Evolutionary conservation across 2,113 vertebrate genomes (phyloP).

Genomic region (Lucifuga dentata): DNA sequence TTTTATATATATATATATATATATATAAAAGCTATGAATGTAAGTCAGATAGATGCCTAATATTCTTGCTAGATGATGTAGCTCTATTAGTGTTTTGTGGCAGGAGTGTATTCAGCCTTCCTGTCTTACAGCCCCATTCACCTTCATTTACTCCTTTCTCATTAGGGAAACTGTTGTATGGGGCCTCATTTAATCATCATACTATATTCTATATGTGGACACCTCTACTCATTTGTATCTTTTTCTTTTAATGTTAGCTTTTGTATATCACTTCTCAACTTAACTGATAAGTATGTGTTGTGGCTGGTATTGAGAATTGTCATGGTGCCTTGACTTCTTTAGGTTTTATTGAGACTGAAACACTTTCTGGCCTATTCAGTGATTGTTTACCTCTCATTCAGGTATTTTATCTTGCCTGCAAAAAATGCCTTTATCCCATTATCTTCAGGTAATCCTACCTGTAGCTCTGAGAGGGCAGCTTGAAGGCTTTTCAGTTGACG

Average conservation of each 20-base stretch:
- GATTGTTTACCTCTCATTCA: slow-evolving; percentile 66
- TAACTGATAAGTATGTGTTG: slow-evolving; percentile 60
- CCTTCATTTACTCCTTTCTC: slow-evolving; percentile 30
- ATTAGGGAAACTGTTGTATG: slow-evolving; percentile 16
- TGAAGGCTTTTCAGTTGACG: slow-evolving; percentile 41
- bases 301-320: slow-evolving; percentile 55
- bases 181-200: slow-evolving; percentile 70
- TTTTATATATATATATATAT: slow-evolving; percentile 52
- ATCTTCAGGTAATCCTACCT: slow-evolving; percentile 55
- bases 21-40: slow-evolving; percentile 74
- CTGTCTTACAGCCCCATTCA: slow-evolving; percentile 41
- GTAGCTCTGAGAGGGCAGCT: slow-evolving; percentile 55
- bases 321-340: slow-evolving; percentile 76
- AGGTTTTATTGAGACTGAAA: slow-evolving; percentile 48
- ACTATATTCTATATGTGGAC: slow-evolving; percentile 68
- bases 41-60: slow-evolving; percentile 70
- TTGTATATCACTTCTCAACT: slow-evolving; percentile 67
- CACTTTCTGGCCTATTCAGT: slow-evolving; percentile 37
- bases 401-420: slow-evolving; percentile 52
- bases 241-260: slow-evolving; percentile 69
- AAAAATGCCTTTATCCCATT: slow-evolving; percentile 63
- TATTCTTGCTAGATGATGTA: slow-evolving; percentile 67
- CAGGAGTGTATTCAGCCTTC: slow-evolving; percentile 53
- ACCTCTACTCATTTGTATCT: slow-evolving; percentile 67
- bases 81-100: slow-evolving; percentile 62